Evolutionary conservation across 1,140 invertebrate species (phyloP).

Genomic region (Drosophila serrata): DNA sequence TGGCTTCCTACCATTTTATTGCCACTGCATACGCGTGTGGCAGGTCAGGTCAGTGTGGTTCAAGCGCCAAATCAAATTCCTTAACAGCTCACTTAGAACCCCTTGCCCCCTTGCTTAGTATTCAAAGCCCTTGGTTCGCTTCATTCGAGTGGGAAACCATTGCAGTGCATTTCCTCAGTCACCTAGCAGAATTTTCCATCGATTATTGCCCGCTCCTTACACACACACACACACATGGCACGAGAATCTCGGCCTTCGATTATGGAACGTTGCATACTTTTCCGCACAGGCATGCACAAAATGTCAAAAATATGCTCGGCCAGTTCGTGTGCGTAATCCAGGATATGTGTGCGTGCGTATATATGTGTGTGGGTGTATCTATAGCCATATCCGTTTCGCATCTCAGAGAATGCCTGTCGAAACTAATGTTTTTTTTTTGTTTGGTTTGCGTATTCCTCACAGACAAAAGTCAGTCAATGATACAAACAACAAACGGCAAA

Average conservation of each 20-base stretch:
- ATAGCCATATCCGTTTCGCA: neutral
- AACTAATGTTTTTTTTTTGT: conserved; percentile 10
- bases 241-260: conserved; percentile 63
- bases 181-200: conserved; percentile 12
- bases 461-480: conserved; percentile 39
- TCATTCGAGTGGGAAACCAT: conserved; percentile 19
- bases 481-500: conserved; percentile 27
- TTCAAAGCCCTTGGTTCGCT: conserved; percentile 23
- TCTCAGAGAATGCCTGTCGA: conserved; percentile 25
- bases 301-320: conserved; percentile 61
- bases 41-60: conserved; percentile 37
- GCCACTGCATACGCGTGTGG: conserved; percentile 13
- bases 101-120: conserved; percentile 17
- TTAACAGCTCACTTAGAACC: conserved; percentile 34
- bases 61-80: conserved; percentile 42
- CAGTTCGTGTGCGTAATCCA: conserved; percentile 34
- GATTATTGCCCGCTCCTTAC: conserved; percentile 14
- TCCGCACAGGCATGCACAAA: conserved; percentile 57
- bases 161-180: conserved; percentile 24
- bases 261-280: conserved; percentile 64
- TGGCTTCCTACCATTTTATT: conserved; percentile 22
- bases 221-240: conserved; percentile 1
- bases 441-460: conserved; percentile 5
- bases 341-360: neutral
- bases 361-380: conserved; percentile 6